These are phyloP conservation scores for Caenorhabditis wallacei DNA, from an alignment of 2,888 invertebrate genomes.

Conservation along the genomic window DNA sequence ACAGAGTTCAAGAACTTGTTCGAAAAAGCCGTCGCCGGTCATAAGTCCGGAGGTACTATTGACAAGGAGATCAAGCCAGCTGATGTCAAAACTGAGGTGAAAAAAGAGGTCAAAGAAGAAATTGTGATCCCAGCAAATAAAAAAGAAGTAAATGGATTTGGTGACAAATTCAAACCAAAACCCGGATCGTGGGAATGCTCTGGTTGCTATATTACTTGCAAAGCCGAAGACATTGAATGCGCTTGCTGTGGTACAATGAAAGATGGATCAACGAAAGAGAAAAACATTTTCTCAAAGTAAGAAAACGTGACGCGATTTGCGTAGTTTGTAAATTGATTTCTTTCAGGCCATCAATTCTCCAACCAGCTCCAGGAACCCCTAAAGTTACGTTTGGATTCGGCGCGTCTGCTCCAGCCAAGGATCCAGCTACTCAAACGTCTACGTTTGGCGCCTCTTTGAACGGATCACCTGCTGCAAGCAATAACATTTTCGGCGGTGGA, in stretches of 20 bases:
- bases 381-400: constrained; percentile 65
- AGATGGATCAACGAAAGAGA: constrained; percentile 63
- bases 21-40: constrained; percentile 58
- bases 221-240: constrained; percentile 57
- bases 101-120: constrained; percentile 52
- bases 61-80: constrained; percentile 60
- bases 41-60: constrained; percentile 30
- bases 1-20: constrained; percentile 70
- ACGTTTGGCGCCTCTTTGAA: constrained; percentile 54
- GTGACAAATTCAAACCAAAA: constrained; percentile 74
- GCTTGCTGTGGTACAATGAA: constrained; percentile 69
- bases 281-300: constrained; percentile 61
- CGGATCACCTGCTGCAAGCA: constrained; percentile 49
- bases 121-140: constrained; percentile 52
- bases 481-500: constrained; percentile 59
- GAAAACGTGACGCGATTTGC: background rate
- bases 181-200: constrained; percentile 75
- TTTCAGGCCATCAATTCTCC: constrained; percentile 55
- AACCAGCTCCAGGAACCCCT: constrained; percentile 54
- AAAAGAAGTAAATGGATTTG: constrained; percentile 65
- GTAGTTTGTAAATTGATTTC: background rate
- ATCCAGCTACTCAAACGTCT: constrained; percentile 34
- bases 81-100: constrained; percentile 37
- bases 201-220: constrained; percentile 68
- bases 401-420: constrained; percentile 65